Base-by-base conservation (phyloP, 1,140 invertebrate species). In the Physella acuta region DNA sequence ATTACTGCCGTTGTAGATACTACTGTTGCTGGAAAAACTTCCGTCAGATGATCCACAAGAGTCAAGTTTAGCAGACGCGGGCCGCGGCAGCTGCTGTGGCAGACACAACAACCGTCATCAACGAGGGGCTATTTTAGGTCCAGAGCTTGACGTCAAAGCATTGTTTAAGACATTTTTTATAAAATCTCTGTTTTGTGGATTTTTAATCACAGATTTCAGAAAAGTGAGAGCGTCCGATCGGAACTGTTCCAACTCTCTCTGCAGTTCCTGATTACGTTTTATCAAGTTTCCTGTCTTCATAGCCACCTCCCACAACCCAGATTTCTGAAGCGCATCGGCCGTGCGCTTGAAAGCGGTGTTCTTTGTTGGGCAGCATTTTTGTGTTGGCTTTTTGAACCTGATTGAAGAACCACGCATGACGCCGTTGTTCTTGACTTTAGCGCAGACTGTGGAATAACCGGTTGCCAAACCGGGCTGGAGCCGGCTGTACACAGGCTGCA, bases 251-350 rank as follows among this genome's bases (percentile, higher is more conserved):
- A 74, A 53, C 26, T 74, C 66, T 53, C 71, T 71, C 56, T 74
- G 70, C 2, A 74, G 62, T 34, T 71, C 67, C 28, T 44, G 20
- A 49, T 74, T 74, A 24, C 69, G 59, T 37, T 70, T 69, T 11
- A 74, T 69, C 20, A 74, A 33, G 26, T 58, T 60, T 5, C 70
- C 70, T 37, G 70, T 71, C 33, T 74, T 71, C 62, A 71, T 74
- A 26, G 73, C 73, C 11, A 74, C 70, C 31, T 71, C 70, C 67
- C 70, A 71, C 31, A 74, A 52, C 11, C 73, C 73, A 37, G 67
- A 74, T 24, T 74, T 71, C 26, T 71, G 70, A 39, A 74, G 39
- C 2, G 70, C 70, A 17, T 74, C 70, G 4, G 70, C 73, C 5
- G 73, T 71, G 8, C 52, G 39, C 44, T 59, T 58, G 33, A 71